phyloP scores from a whole-genome alignment of 2,888 invertebrate genomes.

The Orchesellides sinensis region DNA sequence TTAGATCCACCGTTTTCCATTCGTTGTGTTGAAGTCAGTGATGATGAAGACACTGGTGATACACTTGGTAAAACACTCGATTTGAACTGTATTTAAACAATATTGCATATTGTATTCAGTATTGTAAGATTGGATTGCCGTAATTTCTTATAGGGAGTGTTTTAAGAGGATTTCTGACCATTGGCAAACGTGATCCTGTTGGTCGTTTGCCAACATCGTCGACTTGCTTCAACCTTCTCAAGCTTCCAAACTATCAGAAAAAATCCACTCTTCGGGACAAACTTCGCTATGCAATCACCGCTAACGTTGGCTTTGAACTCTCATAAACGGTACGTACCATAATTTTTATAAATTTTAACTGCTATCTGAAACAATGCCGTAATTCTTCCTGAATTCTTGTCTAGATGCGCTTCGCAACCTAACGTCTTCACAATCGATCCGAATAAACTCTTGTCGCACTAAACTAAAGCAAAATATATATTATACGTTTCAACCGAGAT shows the following conservation, averaged over 20 bases:
- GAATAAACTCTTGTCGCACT: not conserved
- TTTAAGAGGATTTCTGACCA: slow-evolving; percentile 97
- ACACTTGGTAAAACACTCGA: slow-evolving; percentile 82
- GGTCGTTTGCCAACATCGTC: slow-evolving; percentile 98
- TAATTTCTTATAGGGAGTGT: slow-evolving; percentile 88
- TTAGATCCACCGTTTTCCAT: slow-evolving; percentile 98
- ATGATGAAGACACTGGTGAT: slow-evolving; percentile 95
- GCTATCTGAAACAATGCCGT: not conserved
- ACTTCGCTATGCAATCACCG: slow-evolving; percentile 96
- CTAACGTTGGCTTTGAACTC: slow-evolving; percentile 99
- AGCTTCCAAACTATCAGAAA: slow-evolving; percentile 98
- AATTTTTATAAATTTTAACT: not conserved
- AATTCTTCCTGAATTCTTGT: not conserved
- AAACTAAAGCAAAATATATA: not conserved
- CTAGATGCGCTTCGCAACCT: not conserved
- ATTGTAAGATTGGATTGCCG: too few relatives aligned
- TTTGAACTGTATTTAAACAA: not conserved
- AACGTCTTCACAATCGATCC: not conserved
- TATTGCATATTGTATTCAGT: not conserved
- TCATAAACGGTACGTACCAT: slow-evolving; percentile 78
- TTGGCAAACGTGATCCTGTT: slow-evolving; percentile 94
- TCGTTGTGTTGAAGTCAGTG: slow-evolving; percentile 98
- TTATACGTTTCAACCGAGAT: not conserved
- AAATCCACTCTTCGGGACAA: slow-evolving; percentile 96
- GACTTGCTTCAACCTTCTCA: slow-evolving; percentile 98